Evolutionary conservation across 2,888 invertebrate species (phyloP), one percentile per base, ranked within the genome.

Genomic region (Deilephila elpenor): DNA sequence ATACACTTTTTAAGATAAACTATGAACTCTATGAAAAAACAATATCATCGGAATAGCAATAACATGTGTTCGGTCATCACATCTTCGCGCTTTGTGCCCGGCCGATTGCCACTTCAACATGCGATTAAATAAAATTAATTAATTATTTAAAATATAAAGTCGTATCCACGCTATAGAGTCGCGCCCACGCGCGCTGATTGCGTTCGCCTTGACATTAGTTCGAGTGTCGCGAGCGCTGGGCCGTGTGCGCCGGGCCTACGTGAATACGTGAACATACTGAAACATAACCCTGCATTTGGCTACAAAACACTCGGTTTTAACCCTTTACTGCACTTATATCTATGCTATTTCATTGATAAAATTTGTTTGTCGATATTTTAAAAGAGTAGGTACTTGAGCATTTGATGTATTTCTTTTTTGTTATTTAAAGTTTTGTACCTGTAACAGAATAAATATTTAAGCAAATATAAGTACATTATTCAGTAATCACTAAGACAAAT

Each of bases 181-280:
- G 85, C 91, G 89, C 93, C 93, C 89, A 94, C 94, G 93, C 91
- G 86, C 89, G 83, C 87, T 93, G 93, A 93, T 93, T 93, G 93
- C 92, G 88, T 86, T 92, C 86, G 90, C 93, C 93, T 93, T 93
- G 93, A 93, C 93, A 93, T 92, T 92, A 91, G 91, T 93, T 91
- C 90, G 92, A 91, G 86, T 93, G 93, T 93, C 91, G 91, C 91
- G 89, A 83, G 72, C 72, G 64, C 72, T n/a, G 44, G 44, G 11
- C 44, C 64, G 53, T 34, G 64, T 67, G 67, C 67, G 51, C 25
- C 67, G 67, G 44, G 25, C 67, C 51, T 67, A 67, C 67, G 67
- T 17, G 25, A 56, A 56, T 56, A 56, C 62, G n/a, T 19, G 62
- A 32, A n/a, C 34, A n/a, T 8, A 37, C 34, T 67, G 67, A 51